These are phyloP conservation scores for Heteromormyrus szaboi DNA, from an alignment of 2,797 vertebrate species.

Conservation along the genomic window DNA sequence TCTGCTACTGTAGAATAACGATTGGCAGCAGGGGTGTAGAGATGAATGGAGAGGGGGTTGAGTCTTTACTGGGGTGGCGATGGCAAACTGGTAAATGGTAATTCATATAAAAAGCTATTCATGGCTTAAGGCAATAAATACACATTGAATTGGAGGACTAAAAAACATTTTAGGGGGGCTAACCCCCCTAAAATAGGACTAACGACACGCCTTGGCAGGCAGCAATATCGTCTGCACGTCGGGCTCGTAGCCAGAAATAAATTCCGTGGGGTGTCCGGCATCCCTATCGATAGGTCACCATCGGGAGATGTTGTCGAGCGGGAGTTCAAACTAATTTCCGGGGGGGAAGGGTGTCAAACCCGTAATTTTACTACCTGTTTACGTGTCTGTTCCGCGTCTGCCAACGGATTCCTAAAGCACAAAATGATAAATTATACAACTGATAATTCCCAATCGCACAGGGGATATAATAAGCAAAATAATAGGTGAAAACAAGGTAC, in stretches of 20 bases:
- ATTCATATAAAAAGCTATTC: neutral
- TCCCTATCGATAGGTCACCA: neutral
- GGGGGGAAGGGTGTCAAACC: neutral
- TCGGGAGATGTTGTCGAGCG: neutral
- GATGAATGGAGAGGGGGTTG: neutral
- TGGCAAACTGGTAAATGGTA: neutral
- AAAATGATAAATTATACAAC: neutral
- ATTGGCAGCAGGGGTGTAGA: neutral
- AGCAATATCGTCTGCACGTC: neutral
- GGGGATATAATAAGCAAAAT: neutral
- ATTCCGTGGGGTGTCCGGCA: neutral
- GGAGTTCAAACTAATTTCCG: neutral
- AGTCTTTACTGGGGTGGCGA: neutral
- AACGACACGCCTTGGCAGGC: neutral
- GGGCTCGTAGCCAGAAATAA: neutral
- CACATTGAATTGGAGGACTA: neutral
- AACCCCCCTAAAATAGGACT: neutral
- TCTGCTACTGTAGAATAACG: neutral
- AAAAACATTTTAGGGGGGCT: neutral
- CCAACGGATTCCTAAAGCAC: neutral
- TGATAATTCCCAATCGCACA: neutral
- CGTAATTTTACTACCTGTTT: neutral
- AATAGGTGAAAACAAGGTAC: neutral
- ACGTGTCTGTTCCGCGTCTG: neutral
- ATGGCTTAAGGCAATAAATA: neutral